Percentiles rank a stretch among this genome's conserved stretches.
phyloP scores from a whole-genome alignment of 2,797 vertebrate genomes.

The Sebastes steindachneri region DNA sequence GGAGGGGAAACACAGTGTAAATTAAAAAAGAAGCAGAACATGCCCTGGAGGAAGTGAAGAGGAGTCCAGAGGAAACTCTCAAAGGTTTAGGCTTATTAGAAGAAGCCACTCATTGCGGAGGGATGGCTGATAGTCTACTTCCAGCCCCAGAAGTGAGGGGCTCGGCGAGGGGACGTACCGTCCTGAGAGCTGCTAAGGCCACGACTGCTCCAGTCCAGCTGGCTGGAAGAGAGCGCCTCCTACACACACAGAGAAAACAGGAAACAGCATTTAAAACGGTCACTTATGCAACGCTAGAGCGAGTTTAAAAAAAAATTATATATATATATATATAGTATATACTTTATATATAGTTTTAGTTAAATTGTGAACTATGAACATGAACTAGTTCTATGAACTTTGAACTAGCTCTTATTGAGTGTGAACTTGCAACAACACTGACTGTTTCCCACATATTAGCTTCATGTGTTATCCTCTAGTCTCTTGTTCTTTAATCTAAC shows the following conservation, averaged over 20 bases:
- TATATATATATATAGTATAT: no score
- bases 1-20: constrained; percentile 34
- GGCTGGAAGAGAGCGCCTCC: constrained; percentile 89
- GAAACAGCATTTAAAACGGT: neutral
- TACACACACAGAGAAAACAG: constrained; percentile 46
- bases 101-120: constrained; percentile 74
- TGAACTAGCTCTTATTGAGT: no score
- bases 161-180: constrained; percentile 94
- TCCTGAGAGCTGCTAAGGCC: constrained; percentile 97
- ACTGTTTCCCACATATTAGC: no score
- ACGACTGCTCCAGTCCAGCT: constrained; percentile 93
- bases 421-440: no score
- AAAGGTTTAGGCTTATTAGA: constrained; percentile 66
- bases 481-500: neutral
- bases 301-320: neutral
- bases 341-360: no score
- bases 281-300: neutral
- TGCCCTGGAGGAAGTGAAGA: constrained; percentile 24
- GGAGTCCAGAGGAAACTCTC: constrained; percentile 78
- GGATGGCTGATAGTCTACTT: constrained; percentile 89
- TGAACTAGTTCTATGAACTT: no score
- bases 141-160: constrained; percentile 92
- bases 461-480: no score
- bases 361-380: no score
- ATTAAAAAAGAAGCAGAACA: constrained; percentile 28